These are phyloP conservation scores for Idris sp. DNA, from an alignment of 1,140 invertebrate genomes.

Conservation along the genomic window DNA sequence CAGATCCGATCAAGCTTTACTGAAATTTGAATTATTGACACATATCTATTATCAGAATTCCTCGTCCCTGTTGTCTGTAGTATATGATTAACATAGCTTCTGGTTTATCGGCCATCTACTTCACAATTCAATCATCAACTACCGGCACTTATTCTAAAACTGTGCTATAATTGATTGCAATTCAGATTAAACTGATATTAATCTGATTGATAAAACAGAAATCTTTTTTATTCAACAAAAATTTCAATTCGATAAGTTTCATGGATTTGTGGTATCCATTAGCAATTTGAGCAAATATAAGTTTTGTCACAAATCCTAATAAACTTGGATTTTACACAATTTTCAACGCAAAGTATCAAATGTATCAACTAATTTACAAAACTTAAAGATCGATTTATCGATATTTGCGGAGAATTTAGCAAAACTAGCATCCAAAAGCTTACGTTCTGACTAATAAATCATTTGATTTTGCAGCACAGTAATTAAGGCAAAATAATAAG, in stretches of 20 bases:
- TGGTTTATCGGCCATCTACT: constrained; percentile 9
- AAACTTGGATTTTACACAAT: no score
- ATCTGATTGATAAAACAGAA: constrained; percentile 1
- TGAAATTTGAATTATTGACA: constrained; percentile 45
- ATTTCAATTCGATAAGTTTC: no score
- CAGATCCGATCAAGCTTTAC: constrained; percentile 1
- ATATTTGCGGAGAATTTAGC: constrained; percentile 25
- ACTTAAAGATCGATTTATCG: constrained; percentile 11
- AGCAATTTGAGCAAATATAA: no score
- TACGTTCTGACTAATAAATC: constrained; percentile 43
- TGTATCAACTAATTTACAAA: constrained; percentile 6
- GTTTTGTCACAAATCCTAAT: no score
- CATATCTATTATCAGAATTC: constrained; percentile 21
- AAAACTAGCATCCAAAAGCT: constrained; percentile 6
- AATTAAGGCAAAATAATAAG: constrained; percentile 36
- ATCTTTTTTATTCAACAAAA: no score
- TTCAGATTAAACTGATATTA: neutral
- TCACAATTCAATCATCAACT: constrained; percentile 32
- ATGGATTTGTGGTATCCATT: no score
- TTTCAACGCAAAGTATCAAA: constrained; percentile 4
- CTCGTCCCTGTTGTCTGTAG: constrained; percentile 19
- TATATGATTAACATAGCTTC: constrained; percentile 36
- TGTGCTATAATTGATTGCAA: neutral
- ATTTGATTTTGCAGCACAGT: constrained; percentile 34
- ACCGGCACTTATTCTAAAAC: constrained; percentile 4